Conservation (phyloP, 92 coral and sea anemone species). For the Pocillopora grandis region DNA sequence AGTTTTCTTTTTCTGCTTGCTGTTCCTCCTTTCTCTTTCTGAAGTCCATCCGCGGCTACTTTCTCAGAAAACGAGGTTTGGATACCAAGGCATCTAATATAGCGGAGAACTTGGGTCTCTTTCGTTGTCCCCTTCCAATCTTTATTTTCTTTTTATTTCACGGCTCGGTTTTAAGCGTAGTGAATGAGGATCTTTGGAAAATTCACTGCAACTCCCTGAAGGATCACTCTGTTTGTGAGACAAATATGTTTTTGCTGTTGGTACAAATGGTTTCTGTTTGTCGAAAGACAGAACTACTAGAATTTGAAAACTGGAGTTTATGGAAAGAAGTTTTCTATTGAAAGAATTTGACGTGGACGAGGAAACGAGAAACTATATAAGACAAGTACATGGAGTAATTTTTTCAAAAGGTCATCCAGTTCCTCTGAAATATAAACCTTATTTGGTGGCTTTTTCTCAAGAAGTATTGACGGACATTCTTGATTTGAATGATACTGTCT, state of each 20-base stretch:
- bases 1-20: no score
- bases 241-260: neutral
- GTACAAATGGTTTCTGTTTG: neutral
- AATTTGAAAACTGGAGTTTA: slow-evolving; percentile 68
- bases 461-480: slow-evolving; percentile 71
- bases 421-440: slow-evolving; percentile 55
- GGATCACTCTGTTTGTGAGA: neutral
- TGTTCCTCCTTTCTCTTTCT: no score
- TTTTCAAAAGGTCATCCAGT: slow-evolving; percentile 81
- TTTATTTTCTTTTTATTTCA: slow-evolving; percentile 9
- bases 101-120: neutral
- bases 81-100: slow-evolving; percentile 12
- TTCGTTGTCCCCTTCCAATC: neutral
- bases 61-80: slow-evolving; percentile 4
- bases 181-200: neutral
- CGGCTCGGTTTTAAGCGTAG: neutral
- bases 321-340: slow-evolving; percentile 47
- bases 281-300: slow-evolving; percentile 24
- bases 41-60: no score
- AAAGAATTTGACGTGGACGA: slow-evolving; percentile 60
- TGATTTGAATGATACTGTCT: slow-evolving; percentile 54
- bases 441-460: slow-evolving; percentile 64
- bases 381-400: slow-evolving; percentile 65
- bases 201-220: neutral
- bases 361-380: slow-evolving; percentile 66